These are phyloP conservation scores for Pygocentrus nattereri DNA, from an alignment of 2,797 vertebrate species.

Conservation along the genomic window DNA sequence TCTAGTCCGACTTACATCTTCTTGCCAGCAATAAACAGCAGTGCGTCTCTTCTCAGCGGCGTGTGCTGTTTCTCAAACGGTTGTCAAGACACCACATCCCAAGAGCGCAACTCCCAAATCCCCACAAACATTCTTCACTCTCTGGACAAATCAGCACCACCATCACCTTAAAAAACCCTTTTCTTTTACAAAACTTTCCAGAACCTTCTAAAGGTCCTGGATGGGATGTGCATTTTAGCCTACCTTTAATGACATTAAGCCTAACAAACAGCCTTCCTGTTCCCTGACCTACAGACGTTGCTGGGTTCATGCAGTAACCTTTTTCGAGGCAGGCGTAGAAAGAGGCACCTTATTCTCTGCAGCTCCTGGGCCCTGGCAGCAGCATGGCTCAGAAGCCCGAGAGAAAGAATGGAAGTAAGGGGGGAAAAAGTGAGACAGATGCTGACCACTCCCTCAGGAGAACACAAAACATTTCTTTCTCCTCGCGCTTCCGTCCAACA, in stretches of 20 bases:
- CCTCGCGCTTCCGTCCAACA: slow-evolving; percentile 18
- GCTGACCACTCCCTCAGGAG: slow-evolving; percentile 18
- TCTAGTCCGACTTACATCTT: not conserved
- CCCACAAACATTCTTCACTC: slow-evolving; percentile 2
- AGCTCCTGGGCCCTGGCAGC: slow-evolving; percentile 5
- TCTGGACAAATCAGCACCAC: not conserved
- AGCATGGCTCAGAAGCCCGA: slow-evolving; percentile 7
- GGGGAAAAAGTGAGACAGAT: not conserved
- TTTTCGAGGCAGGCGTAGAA: slow-evolving; percentile 35
- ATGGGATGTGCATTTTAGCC: slow-evolving; percentile 11
- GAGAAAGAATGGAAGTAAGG: not conserved
- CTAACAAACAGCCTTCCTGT: slow-evolving; percentile 31
- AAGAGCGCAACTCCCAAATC: slow-evolving; percentile 5
- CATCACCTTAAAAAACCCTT: not conserved
- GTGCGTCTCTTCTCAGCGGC: not conserved
- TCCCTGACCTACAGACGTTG: slow-evolving; percentile 22
- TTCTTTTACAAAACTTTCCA: not conserved
- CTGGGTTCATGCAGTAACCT: slow-evolving; percentile 30
- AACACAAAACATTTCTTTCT: slow-evolving; percentile 45
- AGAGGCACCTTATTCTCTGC: slow-evolving; percentile 35
- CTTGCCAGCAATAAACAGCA: not conserved
- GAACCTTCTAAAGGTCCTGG: not conserved
- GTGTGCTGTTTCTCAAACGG: slow-evolving; percentile 14
- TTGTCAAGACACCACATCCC: slow-evolving; percentile 24
- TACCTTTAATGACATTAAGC: slow-evolving; percentile 33